Evolutionary conservation across 2,888 invertebrate species (phyloP), one percentile per base, ranked within the genome.

Genomic region (Chrysopilus asiliformis): DNA sequence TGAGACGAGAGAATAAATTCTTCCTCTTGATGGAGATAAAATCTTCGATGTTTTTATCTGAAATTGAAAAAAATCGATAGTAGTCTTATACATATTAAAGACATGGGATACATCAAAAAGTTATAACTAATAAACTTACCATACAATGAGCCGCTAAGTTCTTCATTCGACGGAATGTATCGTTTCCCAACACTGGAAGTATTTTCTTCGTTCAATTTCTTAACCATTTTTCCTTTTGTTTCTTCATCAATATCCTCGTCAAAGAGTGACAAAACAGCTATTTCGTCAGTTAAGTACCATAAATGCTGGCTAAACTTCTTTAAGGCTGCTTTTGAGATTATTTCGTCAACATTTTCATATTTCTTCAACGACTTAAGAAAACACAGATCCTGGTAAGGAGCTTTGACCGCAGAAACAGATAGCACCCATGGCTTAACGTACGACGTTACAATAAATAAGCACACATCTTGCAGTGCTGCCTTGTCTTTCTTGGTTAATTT

Each of bases 351-450:
- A 24, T 26, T 42, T 46, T 41, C 24, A 13, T 42, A 39, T 26
- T 28, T 28, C 34, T 45, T 45, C 30, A 47, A 39, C 7, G 34
- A 14, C 39, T 35, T 38, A 26, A 40, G 30, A 35, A 36, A 47
- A 29, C 24, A 42, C 28, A 39, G 35, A 32, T 44, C 49, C 43
- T 41, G 41, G 38, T 45, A 40, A 39, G 37, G 40, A 38, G 45
- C 44, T 43, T 43, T 48, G 33, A 47, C 43, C 30, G 44, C 47
- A 38, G 43, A 42, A 45, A 29, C 45, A 34, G 46, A 48, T 42
- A 38, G 41, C 24, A 49, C 38, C 42, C 46, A 46, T 35, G 47
- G 55, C 52, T 45, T 51, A 46, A 38, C 46, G 47, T 40, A 49
- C 26, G 41, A 32, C 39, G 45, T 46, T 34, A 43, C 44, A 28